Conservation (phyloP, 2,888 invertebrate genomes). For the Andrena minutula region DNA sequence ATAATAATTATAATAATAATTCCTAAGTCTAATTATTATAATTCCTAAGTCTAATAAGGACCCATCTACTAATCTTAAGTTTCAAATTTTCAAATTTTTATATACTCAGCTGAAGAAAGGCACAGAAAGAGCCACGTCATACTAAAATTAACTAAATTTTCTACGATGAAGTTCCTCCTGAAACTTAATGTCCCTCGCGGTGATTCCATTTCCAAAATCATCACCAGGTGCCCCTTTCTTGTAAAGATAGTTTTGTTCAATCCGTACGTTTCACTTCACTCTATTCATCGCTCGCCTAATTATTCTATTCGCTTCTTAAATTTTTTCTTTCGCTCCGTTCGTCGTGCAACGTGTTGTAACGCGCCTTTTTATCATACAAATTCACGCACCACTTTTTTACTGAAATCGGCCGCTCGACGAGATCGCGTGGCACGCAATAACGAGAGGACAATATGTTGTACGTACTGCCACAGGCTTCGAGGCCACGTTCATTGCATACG, state of each 20-base stretch:
- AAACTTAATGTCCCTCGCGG: background rate
- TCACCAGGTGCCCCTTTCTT: background rate
- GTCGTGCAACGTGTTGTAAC: constrained; percentile 15
- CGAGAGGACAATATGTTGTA: constrained; percentile 46
- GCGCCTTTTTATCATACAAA: constrained; percentile 45
- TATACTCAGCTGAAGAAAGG: background rate
- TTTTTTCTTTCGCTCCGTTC: constrained; percentile 7
- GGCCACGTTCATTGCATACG: constrained; percentile 50
- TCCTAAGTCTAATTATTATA: no score
- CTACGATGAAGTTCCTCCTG: background rate
- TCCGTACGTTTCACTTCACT: background rate
- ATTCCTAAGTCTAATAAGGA: no score
- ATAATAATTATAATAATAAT: no score
- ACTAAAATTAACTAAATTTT: background rate
- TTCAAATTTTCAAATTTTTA: no score
- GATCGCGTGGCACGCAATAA: constrained; percentile 42
- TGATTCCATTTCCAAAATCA: background rate
- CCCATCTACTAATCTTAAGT: no score
- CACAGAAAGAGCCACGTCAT: background rate
- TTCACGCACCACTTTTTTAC: constrained; percentile 57
- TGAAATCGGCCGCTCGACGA: constrained; percentile 30
- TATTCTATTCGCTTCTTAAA: constrained; percentile 8
- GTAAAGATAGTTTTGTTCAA: background rate
- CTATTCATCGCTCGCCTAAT: constrained; percentile 9
- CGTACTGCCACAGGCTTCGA: constrained; percentile 41